These are phyloP conservation scores for Zaprionus nigranus DNA, from an alignment of 1,140 invertebrate genomes.

Conservation along the genomic window DNA sequence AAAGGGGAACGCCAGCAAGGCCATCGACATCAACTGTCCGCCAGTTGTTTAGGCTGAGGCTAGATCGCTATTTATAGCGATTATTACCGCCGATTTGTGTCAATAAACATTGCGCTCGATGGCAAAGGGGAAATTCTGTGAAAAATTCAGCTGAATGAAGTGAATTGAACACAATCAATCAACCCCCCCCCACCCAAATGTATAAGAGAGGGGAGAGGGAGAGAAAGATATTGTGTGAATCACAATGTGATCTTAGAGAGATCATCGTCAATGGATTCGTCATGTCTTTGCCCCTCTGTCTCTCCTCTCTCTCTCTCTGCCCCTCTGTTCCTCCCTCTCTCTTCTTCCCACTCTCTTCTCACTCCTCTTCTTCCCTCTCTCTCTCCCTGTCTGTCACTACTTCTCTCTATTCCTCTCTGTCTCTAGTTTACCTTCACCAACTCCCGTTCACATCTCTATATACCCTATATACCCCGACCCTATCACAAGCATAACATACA, in stretches of 20 bases:
- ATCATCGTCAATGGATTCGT: background rate
- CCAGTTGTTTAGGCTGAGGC: constrained; percentile 50
- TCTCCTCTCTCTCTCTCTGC: background rate
- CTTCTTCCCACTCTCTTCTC: too few species aligned
- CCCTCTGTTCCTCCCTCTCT: too few species aligned
- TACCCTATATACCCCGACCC: too few species aligned
- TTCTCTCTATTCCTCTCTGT: too few species aligned
- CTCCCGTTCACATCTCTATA: too few species aligned
- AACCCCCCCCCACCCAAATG: background rate
- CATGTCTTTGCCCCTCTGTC: too few species aligned
- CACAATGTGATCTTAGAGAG: background rate
- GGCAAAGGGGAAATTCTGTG: background rate
- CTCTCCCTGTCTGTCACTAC: too few species aligned
- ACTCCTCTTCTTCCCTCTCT: too few species aligned
- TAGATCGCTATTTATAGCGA: constrained; percentile 59
- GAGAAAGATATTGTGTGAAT: background rate
- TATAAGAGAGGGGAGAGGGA: background rate
- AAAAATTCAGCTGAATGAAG: background rate
- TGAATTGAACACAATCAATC: background rate
- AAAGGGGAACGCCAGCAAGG: constrained; percentile 43
- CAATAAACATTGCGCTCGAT: constrained; percentile 36
- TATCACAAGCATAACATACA: too few species aligned
- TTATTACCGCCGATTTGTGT: constrained; percentile 57
- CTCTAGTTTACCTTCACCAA: too few species aligned
- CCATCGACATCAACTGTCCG: constrained; percentile 57